Conservation (phyloP, 2,797 vertebrate species). For the Apodemus agrarius region DNA sequence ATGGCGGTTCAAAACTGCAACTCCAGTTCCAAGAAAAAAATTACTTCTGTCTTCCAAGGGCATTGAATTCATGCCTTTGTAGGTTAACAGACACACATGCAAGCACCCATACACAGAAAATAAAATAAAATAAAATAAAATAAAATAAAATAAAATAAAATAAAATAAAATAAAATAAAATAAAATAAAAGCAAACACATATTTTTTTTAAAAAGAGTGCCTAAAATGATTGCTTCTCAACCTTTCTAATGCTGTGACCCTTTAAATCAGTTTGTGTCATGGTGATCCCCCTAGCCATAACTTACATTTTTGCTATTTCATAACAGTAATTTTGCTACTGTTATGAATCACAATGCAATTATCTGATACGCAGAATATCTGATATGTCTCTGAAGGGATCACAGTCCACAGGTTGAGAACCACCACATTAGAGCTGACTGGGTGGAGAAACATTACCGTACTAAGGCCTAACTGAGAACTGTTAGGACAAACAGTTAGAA, state of each 20-base stretch:
- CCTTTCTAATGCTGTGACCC: neutral
- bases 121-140: slow-evolving; percentile 4
- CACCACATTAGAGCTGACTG: neutral
- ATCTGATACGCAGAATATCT: neutral
- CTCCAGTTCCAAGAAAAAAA: neutral
- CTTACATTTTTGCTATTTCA: neutral
- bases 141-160: neutral
- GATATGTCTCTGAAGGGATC: too few relatives aligned
- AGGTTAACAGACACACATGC: neutral
- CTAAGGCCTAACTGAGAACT: neutral
- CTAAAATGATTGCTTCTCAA: neutral
- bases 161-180: slow-evolving; percentile 4
- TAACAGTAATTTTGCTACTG: too few relatives aligned
- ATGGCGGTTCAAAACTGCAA: neutral
- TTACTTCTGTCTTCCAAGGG: neutral
- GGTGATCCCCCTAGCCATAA: neutral
- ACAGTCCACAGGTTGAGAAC: neutral
- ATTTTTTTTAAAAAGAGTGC: neutral
- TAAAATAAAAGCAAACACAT: neutral
- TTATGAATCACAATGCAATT: neutral
- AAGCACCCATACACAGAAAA: neutral
- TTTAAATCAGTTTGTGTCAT: neutral
- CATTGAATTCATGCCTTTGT: neutral
- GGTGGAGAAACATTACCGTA: neutral
- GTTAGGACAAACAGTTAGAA: too few relatives aligned